Evolutionary conservation across 2,888 invertebrate species (phyloP).

Genomic region (Nomada fabriciana): DNA sequence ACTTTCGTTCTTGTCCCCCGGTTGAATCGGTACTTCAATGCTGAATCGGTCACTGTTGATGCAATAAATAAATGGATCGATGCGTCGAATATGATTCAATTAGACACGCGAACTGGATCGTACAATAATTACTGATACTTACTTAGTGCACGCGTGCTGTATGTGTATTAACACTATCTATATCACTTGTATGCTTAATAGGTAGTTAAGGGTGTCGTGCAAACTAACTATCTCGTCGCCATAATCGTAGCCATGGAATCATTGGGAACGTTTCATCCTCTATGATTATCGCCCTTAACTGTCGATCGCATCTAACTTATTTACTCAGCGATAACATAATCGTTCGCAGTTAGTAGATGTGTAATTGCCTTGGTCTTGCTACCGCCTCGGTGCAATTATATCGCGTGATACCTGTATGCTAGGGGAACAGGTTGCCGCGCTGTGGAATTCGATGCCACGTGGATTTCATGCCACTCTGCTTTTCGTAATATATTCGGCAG

Average conservation of each 20-base stretch:
- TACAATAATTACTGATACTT: too few species aligned
- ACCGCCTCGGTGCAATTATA: constrained; percentile 46
- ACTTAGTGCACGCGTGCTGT: too few species aligned
- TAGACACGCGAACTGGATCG: too few species aligned
- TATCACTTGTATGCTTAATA: too few species aligned
- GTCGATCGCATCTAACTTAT: constrained; percentile 20
- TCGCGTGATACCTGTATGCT: constrained; percentile 50
- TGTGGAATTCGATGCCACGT: constrained; percentile 24
- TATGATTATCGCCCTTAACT: constrained; percentile 17
- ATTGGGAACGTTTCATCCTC: constrained; percentile 18
- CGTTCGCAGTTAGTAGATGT: constrained; percentile 44
- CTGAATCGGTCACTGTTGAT: too few species aligned
- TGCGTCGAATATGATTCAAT: too few species aligned
- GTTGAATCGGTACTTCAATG: too few species aligned
- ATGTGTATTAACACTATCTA: too few species aligned
- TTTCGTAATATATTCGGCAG: neutral
- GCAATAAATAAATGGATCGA: too few species aligned
- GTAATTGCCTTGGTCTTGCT: constrained; percentile 53
- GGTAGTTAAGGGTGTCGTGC: neutral
- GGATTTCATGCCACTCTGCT: neutral
- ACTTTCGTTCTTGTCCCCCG: too few species aligned
- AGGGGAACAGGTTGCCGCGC: constrained; percentile 46
- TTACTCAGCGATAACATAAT: constrained; percentile 50
- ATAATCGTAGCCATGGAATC: constrained; percentile 38
- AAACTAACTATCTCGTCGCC: constrained; percentile 9